phyloP scores from a whole-genome alignment of 2,888 invertebrate genomes.

The Pseudoips prasinana region DNA sequence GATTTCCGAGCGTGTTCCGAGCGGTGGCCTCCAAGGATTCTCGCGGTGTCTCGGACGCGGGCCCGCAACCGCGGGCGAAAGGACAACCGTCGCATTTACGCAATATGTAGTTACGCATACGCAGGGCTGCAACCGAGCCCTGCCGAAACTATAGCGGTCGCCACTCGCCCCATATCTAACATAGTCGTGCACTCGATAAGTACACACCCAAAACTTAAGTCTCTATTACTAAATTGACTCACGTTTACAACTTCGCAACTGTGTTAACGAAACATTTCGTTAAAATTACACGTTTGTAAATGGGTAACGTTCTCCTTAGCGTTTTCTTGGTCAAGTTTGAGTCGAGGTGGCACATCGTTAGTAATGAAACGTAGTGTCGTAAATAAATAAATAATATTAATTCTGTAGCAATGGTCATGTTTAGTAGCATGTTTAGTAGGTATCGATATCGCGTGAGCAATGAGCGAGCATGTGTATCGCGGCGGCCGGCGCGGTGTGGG shows the following conservation, averaged over 20 bases:
- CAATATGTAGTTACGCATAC: slow-evolving; percentile 48
- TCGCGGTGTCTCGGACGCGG: slow-evolving; percentile 67
- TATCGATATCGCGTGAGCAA: slow-evolving; percentile 13
- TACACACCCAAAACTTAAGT: slow-evolving; percentile 46
- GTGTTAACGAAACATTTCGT: slow-evolving; percentile 65
- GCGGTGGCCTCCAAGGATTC: slow-evolving; percentile 78
- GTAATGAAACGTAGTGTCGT: slow-evolving; percentile 4
- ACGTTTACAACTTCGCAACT: slow-evolving; percentile 70
- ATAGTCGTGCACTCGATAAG: slow-evolving; percentile 50
- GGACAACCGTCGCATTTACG: slow-evolving; percentile 58
- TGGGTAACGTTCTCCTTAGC: slow-evolving; percentile 44
- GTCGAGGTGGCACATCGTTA: slow-evolving; percentile 26
- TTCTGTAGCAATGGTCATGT: background rate
- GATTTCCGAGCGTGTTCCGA: slow-evolving; percentile 81
- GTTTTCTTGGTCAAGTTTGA: slow-evolving; percentile 63
- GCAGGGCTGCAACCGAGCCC: slow-evolving; percentile 19
- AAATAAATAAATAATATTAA: background rate
- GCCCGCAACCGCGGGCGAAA: slow-evolving; percentile 57
- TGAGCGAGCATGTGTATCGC: slow-evolving; percentile 17
- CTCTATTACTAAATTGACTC: slow-evolving; percentile 67
- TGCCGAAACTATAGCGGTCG: slow-evolving; percentile 23
- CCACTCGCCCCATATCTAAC: slow-evolving; percentile 38
- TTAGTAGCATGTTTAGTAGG: slow-evolving; percentile 3
- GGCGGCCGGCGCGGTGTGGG: slow-evolving; percentile 44
- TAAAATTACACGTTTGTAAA: slow-evolving; percentile 52